Evolutionary conservation across 2,888 invertebrate genomes (phyloP).

Genomic region (Quadroppia sp.): DNA sequence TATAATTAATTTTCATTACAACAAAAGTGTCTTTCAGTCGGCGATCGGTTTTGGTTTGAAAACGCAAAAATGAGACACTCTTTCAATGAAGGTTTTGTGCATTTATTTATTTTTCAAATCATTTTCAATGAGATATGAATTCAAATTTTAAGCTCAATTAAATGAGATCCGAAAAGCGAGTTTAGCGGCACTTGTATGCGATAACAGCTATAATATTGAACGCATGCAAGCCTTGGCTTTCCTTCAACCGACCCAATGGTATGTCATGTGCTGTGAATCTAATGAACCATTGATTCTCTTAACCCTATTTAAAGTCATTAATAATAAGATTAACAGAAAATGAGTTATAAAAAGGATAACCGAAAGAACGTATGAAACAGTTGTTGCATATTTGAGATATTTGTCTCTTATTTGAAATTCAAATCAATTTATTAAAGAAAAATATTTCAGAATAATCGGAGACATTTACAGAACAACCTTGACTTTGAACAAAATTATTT

Average conservation of each 20-base stretch:
- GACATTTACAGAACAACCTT: background rate
- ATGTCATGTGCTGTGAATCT: no score
- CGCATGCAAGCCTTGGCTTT: constrained; percentile 46
- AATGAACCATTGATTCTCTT: no score
- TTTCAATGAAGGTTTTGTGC: constrained; percentile 45
- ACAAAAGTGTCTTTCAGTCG: constrained; percentile 31
- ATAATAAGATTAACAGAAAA: no score
- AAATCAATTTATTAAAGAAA: background rate
- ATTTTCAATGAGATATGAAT: background rate
- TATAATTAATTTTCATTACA: background rate
- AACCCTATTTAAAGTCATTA: no score
- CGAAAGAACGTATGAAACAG: no score
- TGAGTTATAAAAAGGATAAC: no score
- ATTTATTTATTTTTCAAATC: background rate
- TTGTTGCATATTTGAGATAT: no score
- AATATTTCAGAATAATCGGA: background rate
- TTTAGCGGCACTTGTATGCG: constrained; percentile 46
- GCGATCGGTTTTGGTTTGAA: constrained; percentile 49
- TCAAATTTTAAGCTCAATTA: constrained; percentile 45
- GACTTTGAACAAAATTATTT: background rate
- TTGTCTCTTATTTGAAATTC: background rate
- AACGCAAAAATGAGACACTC: constrained; percentile 47
- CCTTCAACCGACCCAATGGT: constrained; percentile 45
- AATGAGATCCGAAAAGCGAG: constrained; percentile 47
- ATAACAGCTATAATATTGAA: constrained; percentile 46